Percentiles rank a stretch among this genome's conserved stretches.
phyloP scores from a whole-genome alignment of 2,797 vertebrate genomes.

The Vultur gryphus region DNA sequence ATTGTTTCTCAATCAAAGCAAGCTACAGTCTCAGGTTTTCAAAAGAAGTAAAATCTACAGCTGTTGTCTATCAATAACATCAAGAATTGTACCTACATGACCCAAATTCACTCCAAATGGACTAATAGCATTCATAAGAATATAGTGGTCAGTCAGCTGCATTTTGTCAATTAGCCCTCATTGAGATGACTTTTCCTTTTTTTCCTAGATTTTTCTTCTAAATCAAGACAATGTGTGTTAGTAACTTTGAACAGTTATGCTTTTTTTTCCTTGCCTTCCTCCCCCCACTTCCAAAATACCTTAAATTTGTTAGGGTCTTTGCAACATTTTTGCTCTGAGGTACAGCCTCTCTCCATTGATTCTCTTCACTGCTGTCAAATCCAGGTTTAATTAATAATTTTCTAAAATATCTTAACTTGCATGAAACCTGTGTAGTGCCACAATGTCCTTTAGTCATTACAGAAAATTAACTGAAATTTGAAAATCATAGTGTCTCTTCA shows the following conservation, averaged over 20 bases:
- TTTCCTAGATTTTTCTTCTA: not conserved
- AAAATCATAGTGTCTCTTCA: not conserved
- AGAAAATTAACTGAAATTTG: not conserved
- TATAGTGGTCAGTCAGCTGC: not conserved
- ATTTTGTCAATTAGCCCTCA: not conserved
- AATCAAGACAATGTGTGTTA: not conserved
- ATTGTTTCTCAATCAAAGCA: slow-evolving; percentile 25
- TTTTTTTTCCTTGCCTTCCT: fast-evolving
- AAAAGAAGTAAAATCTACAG: not conserved
- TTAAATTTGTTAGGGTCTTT: not conserved
- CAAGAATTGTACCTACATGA: not conserved
- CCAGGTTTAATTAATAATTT: not conserved
- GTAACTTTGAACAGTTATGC: not conserved
- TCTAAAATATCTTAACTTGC: not conserved
- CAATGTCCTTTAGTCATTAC: not conserved
- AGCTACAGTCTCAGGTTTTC: not conserved
- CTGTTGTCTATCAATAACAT: not conserved
- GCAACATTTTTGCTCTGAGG: not conserved
- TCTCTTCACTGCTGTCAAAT: not conserved
- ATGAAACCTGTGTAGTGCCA: not conserved
- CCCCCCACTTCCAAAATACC: not conserved
- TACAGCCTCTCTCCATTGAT: not conserved
- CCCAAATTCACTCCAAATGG: not conserved
- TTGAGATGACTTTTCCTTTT: not conserved
- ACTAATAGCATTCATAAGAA: not conserved